phyloP scores from a whole-genome alignment of 1,140 invertebrate genomes.

The Drosophila rhopaloa region DNA sequence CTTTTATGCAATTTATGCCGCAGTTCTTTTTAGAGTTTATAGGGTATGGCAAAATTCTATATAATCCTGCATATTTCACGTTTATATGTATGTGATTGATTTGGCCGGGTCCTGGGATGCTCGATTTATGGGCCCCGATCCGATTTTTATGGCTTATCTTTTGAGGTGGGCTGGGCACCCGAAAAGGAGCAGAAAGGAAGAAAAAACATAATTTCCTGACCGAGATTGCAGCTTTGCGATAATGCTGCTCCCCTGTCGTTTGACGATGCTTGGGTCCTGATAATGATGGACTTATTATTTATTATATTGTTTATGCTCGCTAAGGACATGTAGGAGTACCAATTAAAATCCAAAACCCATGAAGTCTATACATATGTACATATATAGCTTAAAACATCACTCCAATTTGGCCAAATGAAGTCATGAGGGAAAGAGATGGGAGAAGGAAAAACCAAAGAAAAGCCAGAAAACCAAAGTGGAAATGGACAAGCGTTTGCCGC shows the following conservation, averaged over 20 bases:
- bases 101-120: conserved; percentile 40
- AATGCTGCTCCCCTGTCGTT: conserved; percentile 33
- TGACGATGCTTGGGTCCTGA: conserved; percentile 51
- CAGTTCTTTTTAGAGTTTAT: conserved; percentile 10
- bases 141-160: conserved; percentile 80
- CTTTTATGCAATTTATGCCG: conserved; percentile 21
- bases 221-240: conserved; percentile 68
- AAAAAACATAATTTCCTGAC: conserved; percentile 78
- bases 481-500: conserved; percentile 59
- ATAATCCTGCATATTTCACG: conserved; percentile 56
- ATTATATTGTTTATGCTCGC: conserved; percentile 57
- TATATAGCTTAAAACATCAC: conserved; percentile 28
- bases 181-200: conserved; percentile 16
- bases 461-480: conserved; percentile 61
- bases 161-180: conserved; percentile 41
- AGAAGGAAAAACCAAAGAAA: conserved; percentile 12
- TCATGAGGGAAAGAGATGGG: conserved; percentile 66
- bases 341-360: conserved; percentile 58
- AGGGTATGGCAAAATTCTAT: conserved; percentile 21
- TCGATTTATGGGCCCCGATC: conserved; percentile 70
- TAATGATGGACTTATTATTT: conserved; percentile 80
- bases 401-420: conserved; percentile 73
- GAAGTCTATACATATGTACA: not conserved
- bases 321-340: conserved; percentile 64
- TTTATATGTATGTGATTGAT: conserved; percentile 59